These are phyloP conservation scores for Tragulus kanchil DNA, from an alignment of 2,113 vertebrate genomes.

Conservation along the genomic window DNA sequence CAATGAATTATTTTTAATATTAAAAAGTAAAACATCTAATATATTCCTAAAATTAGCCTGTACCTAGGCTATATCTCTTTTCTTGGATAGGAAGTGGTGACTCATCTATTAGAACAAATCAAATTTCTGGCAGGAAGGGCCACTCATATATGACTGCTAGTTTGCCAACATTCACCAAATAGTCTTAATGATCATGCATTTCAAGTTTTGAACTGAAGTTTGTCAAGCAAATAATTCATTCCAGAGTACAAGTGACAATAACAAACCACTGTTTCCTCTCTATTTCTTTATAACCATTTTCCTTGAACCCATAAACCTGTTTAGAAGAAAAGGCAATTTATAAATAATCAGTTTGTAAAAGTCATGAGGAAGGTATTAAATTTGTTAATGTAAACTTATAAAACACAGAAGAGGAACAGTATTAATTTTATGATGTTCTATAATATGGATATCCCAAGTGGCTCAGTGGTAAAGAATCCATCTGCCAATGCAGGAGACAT, in stretches of 20 bases:
- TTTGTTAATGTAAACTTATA: background rate
- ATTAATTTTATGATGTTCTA: background rate
- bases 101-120: conserved; percentile 49
- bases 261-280: conserved; percentile 58
- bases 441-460: background rate
- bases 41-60: background rate
- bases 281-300: conserved; percentile 54
- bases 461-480: background rate
- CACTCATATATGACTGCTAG: conserved; percentile 60
- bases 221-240: conserved; percentile 77
- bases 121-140: conserved; percentile 75
- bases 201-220: conserved; percentile 74
- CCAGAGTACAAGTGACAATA: conserved; percentile 74
- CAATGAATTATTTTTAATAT: background rate
- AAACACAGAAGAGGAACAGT: background rate
- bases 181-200: conserved; percentile 71
- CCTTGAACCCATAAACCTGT: conserved; percentile 44
- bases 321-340: conserved; percentile 41
- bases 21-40: background rate
- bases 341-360: background rate
- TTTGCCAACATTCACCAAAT: background rate
- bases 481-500: background rate
- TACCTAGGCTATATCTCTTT: conserved; percentile 9
- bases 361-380: background rate
- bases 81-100: conserved; percentile 48